phyloP scores from a whole-genome alignment of 2,888 invertebrate genomes.

The Deilephila elpenor region DNA sequence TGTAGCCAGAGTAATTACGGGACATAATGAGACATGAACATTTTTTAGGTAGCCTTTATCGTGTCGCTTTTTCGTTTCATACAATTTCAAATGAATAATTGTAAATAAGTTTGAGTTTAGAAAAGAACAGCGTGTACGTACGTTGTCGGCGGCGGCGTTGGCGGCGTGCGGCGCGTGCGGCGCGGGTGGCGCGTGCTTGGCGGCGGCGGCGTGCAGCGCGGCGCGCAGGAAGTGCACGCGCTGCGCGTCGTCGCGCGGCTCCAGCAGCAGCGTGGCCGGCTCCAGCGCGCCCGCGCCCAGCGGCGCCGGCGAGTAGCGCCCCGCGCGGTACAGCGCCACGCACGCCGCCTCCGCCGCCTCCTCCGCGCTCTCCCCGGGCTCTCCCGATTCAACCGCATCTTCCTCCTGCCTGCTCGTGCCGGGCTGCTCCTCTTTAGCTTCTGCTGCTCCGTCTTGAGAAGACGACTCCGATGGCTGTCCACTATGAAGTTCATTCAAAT shows the following conservation, averaged over 20 bases:
- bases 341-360: slow-evolving; percentile 59
- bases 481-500: neutral
- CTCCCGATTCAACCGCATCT: no score
- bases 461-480: neutral
- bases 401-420: slow-evolving; percentile 39
- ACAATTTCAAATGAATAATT: no score
- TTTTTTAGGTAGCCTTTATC: no score
- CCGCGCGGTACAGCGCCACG: slow-evolving; percentile 86
- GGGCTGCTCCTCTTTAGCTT: slow-evolving; percentile 37
- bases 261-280: slow-evolving; percentile 90
- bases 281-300: slow-evolving; percentile 86
- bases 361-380: slow-evolving; percentile 27
- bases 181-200: slow-evolving; percentile 85
- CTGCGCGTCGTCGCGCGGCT: slow-evolving; percentile 90
- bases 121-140: neutral
- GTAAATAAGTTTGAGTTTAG: no score
- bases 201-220: slow-evolving; percentile 86
- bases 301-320: slow-evolving; percentile 93
- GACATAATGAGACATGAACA: no score
- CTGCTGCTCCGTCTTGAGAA: neutral
- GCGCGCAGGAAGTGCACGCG: slow-evolving; percentile 89
- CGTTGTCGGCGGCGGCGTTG: slow-evolving; percentile 33
- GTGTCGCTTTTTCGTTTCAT: no score
- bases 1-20: no score
- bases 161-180: slow-evolving; percentile 85